Conservation (phyloP, 2,113 vertebrate species). For the Saguinus midas region DNA sequence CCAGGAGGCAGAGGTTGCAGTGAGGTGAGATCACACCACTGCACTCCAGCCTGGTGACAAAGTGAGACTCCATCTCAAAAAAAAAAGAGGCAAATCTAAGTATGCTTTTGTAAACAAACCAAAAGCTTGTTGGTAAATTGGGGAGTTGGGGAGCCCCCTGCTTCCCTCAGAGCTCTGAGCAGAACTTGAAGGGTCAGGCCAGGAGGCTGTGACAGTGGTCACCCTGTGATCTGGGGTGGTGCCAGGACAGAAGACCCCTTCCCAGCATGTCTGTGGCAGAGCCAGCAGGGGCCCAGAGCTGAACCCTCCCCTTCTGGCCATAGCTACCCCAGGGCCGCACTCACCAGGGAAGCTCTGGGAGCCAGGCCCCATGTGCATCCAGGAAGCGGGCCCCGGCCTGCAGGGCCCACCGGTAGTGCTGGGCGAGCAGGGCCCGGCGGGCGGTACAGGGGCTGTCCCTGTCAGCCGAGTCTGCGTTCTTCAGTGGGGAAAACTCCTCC, state of each 20-base stretch:
- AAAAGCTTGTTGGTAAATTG: neutral
- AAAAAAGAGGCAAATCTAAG: neutral
- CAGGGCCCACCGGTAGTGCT: conserved; percentile 92
- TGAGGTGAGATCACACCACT: too few species aligned
- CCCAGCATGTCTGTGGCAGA: neutral
- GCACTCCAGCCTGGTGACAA: neutral
- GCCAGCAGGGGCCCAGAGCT: too few species aligned
- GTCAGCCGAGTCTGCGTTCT: conserved; percentile 88
- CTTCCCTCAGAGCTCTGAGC: neutral
- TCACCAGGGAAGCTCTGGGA: conserved; percentile 82
- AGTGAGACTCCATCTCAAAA: neutral
- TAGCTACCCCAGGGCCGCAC: neutral
- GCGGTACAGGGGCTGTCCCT: conserved; percentile 88
- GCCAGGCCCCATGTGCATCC: conserved; percentile 78
- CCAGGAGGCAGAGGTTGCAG: too few species aligned
- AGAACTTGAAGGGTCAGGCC: neutral
- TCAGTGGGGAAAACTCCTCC: conserved; percentile 95
- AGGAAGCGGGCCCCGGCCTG: conserved; percentile 87
- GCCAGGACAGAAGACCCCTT: fast-evolving
- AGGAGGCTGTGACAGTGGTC: fast-evolving
- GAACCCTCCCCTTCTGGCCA: neutral
- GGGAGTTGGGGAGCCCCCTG: neutral
- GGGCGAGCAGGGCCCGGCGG: conserved; percentile 87
- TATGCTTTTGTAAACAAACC: neutral
- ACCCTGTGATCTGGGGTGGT: fast-evolving